Evolutionary conservation across 2,113 vertebrate species (phyloP).

Genomic region (Salvelinus alpinus): DNA sequence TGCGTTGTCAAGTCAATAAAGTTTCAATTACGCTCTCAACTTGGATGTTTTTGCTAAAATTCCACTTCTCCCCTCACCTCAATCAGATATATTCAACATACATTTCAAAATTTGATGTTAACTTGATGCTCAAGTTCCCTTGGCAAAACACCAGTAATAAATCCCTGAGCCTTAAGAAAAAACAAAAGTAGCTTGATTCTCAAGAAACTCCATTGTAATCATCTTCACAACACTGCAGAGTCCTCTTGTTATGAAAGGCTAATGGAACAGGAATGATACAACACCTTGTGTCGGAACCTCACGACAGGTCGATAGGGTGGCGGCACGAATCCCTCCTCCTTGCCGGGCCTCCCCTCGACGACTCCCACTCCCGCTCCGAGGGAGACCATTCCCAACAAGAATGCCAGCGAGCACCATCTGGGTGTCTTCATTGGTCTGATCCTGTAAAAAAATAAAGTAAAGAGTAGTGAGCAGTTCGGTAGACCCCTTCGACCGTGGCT

Average conservation of each 20-base stretch:
- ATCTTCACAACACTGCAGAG: slow-evolving; percentile 39
- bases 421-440: slow-evolving; percentile 69
- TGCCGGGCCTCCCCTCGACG: slow-evolving; percentile 57
- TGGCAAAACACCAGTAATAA: background rate
- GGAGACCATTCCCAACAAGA: slow-evolving; percentile 61
- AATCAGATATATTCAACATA: slow-evolving; percentile 27
- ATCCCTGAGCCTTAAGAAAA: slow-evolving; percentile 22
- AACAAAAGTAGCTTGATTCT: slow-evolving; percentile 28
- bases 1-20: slow-evolving; percentile 19
- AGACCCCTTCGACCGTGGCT: slow-evolving; percentile 2
- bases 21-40: slow-evolving; percentile 32
- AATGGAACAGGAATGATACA: slow-evolving; percentile 50
- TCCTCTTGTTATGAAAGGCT: slow-evolving; percentile 33
- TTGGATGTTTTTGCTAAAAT: slow-evolving; percentile 21
- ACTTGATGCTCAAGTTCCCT: slow-evolving; percentile 26
- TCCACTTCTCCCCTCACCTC: slow-evolving; percentile 30
- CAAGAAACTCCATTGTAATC: slow-evolving; percentile 35
- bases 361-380: slow-evolving; percentile 30
- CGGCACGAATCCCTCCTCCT: slow-evolving; percentile 64
- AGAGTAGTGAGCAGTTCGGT: slow-evolving; percentile 42
- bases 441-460: slow-evolving; percentile 60
- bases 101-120: slow-evolving; percentile 30
- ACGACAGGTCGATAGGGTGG: slow-evolving; percentile 71
- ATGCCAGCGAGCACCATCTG: slow-evolving; percentile 56
- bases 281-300: slow-evolving; percentile 82